Evolutionary conservation across 2,113 vertebrate genomes (phyloP), one percentile per base, ranked within the genome.

Genomic region (Sapajus apella): DNA sequence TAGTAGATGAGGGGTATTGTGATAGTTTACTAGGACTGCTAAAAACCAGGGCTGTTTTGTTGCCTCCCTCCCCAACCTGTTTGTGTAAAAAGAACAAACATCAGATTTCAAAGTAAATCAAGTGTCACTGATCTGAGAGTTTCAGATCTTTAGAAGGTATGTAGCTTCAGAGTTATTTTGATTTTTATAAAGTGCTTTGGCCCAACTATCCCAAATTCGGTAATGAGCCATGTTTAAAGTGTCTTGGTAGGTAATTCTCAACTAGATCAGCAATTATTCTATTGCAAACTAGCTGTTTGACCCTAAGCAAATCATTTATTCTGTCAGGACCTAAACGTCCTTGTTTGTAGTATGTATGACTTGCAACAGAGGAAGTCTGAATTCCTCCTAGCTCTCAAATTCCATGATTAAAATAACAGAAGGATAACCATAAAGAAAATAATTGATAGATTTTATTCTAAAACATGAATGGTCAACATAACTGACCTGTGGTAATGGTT

Each of bases 161-260:
- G 70, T 5, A 8, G 90, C 23, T 83, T 84, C 27, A 77, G 56
- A 91, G 32, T 84, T 81, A 43, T 55, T 93, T n/a, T 81, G 30
- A 91, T 95, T 81, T 76, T 55, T 90, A n/a, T 94, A 81, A 85
- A 61, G 43, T 73, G n/a, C 12, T 47, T 95, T 84, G 64, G 43
- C 16, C 20, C 20, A 95, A 10, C 25, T 75, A 80, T 88, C 8
- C 6, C 75, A 81, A 94, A 43, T 75, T 75, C 56, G 84, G 43
- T n/a, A 58, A 58, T 35, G 11, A 25, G 25, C n/a, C 17, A 47
- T 55, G n/a, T 76, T 95, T 76, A 72, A 50, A 87, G 45, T 23
- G 16, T 12, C 66, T 12, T 47, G 64, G n/a, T 80, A 27, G 23
- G 1, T 85, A 75, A 58, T 89, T 90, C 61, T 84, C 64, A 58